Evolutionary conservation across 2,797 vertebrate species (phyloP).

Genomic region (Tadarida brasiliensis): DNA sequence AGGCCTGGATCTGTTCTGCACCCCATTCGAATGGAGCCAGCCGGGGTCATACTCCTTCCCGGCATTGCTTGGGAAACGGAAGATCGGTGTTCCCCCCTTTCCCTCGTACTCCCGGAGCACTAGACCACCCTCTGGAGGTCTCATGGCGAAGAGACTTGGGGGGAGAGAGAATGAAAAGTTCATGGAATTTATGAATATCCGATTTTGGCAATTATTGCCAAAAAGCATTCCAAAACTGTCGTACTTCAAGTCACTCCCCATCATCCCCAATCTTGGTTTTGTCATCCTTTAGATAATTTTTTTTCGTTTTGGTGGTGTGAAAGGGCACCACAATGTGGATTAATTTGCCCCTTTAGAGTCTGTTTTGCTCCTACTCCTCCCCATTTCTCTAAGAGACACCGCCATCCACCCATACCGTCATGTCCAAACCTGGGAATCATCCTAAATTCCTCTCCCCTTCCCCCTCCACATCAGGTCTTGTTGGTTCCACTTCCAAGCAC

Average conservation of each 20-base stretch:
- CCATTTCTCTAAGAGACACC: background rate
- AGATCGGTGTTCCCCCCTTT: too few species aligned
- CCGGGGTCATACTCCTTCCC: background rate
- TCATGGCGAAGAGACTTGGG: background rate
- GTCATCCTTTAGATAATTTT: background rate
- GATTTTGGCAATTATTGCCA: background rate
- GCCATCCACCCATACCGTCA: background rate
- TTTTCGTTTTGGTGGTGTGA: background rate
- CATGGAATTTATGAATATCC: background rate
- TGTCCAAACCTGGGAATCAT: background rate
- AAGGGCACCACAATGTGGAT: background rate
- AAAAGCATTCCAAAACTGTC: background rate
- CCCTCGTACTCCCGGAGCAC: background rate
- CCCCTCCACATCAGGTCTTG: background rate
- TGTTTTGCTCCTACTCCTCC: background rate
- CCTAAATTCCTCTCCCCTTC: background rate
- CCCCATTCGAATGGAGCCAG: accelerated
- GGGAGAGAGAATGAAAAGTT: background rate
- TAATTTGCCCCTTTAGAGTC: background rate
- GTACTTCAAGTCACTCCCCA: background rate
- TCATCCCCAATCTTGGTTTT: background rate
- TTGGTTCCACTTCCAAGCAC: background rate
- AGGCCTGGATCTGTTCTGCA: background rate
- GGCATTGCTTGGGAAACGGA: background rate
- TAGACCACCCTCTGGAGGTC: background rate